Conservation (phyloP, 2,797 vertebrate species). For the Muscicapa striata region DNA sequence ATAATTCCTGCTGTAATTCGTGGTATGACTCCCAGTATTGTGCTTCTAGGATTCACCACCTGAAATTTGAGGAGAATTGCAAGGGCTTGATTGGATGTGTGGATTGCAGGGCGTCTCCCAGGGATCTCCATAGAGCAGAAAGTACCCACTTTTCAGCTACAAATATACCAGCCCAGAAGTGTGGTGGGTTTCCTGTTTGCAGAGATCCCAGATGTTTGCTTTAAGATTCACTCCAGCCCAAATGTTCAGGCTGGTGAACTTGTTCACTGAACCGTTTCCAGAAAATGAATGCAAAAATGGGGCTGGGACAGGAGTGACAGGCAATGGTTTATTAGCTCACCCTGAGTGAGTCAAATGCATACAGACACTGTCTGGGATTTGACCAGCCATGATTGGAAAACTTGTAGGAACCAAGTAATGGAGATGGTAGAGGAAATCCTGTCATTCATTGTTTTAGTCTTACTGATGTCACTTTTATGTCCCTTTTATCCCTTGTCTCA, state of each 20-base stretch:
- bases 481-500: slow-evolving; percentile 45
- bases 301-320: background rate
- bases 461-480: slow-evolving; percentile 63
- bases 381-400: background rate
- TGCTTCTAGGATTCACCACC: slow-evolving; percentile 40
- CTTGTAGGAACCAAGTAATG: slow-evolving; percentile 21
- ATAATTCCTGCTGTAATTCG: background rate
- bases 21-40: background rate
- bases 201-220: slow-evolving; percentile 39
- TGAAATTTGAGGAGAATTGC: slow-evolving; percentile 18
- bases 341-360: background rate
- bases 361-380: slow-evolving; percentile 1
- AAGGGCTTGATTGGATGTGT: background rate
- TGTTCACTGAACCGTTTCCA: background rate
- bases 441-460: slow-evolving; percentile 38
- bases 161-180: background rate
- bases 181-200: slow-evolving; percentile 35
- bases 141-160: background rate
- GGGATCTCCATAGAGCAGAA: background rate
- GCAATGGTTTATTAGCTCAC: background rate
- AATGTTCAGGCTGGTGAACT: slow-evolving; percentile 11
- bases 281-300: slow-evolving; percentile 1
- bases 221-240: slow-evolving; percentile 24
- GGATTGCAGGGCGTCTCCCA: background rate
- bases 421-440: slow-evolving; percentile 65